Evolutionary conservation across 1,140 invertebrate species (phyloP).

Genomic region (Pygmarrhopalites habei): DNA sequence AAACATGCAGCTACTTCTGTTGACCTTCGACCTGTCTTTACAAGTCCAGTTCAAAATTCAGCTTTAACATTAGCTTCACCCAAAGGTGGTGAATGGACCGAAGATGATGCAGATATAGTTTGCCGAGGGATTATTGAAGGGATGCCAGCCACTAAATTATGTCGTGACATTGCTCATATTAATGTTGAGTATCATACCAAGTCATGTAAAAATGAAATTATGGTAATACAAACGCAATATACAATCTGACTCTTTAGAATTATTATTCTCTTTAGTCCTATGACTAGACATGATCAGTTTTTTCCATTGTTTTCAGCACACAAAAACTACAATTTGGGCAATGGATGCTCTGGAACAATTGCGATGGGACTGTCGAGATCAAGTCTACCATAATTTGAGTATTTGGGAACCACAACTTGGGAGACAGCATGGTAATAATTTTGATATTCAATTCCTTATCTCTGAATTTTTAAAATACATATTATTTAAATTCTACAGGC

Average conservation of each 20-base stretch:
- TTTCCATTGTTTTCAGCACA: no score
- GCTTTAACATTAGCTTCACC: background rate
- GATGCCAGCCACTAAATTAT: conserved; percentile 35
- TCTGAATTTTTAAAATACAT: no score
- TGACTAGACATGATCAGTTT: no score
- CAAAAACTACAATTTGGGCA: conserved; percentile 28
- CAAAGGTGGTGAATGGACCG: conserved; percentile 9
- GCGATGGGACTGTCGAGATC: conserved; percentile 36
- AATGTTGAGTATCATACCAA: conserved; percentile 34
- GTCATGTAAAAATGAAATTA: conserved; percentile 28
- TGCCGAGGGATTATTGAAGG: conserved; percentile 37
- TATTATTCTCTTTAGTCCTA: no score
- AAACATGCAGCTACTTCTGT: background rate
- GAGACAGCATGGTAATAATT: conserved; percentile 34
- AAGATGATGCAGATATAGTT: conserved; percentile 35
- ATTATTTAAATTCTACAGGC: no score
- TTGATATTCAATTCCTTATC: no score
- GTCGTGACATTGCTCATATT: conserved; percentile 32
- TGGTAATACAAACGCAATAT: conserved; percentile 26
- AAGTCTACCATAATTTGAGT: conserved; percentile 37
- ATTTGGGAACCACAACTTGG: conserved; percentile 39
- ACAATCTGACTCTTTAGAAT: background rate
- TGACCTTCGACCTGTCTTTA: conserved; percentile 28
- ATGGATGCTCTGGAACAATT: conserved; percentile 36
- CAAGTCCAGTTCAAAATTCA: background rate